phyloP scores from a whole-genome alignment of 2,113 vertebrate species.

The Oncorhynchus clarkii region DNA sequence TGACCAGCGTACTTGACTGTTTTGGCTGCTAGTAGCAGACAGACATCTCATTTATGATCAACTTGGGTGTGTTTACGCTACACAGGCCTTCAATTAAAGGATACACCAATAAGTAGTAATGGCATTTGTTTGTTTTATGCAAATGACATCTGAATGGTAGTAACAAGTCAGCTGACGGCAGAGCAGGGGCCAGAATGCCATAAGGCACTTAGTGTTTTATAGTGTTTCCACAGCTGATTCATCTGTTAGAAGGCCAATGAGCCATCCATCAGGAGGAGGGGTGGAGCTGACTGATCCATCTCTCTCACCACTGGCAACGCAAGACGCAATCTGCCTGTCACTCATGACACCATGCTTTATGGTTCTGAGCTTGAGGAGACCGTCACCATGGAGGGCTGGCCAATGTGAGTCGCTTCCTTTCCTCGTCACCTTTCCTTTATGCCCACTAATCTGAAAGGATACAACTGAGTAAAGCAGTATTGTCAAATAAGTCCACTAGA shows the following conservation, averaged over 20 bases:
- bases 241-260: conserved; percentile 43
- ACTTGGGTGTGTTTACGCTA: not conserved
- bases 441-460: not conserved
- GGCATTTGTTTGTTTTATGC: not conserved
- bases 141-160: conserved; percentile 23
- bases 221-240: conserved; percentile 39
- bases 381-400: conserved; percentile 29
- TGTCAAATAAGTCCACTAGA: not conserved
- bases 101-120: not conserved
- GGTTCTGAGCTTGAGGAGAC: conserved; percentile 35
- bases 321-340: conserved; percentile 59
- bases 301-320: conserved; percentile 59
- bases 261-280: conserved; percentile 54
- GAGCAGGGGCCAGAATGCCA: conserved; percentile 61
- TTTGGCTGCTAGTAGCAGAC: not conserved
- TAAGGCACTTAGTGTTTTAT: conserved; percentile 37
- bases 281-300: too few relatives aligned
- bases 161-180: conserved; percentile 63
- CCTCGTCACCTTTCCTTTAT: not conserved
- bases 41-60: too few relatives aligned
- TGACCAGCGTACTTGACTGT: not conserved
- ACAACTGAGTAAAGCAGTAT: not conserved
- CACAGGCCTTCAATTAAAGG: not conserved
- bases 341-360: conserved; percentile 43
- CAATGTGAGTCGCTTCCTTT: not conserved